Evolutionary conservation across 2,888 invertebrate species (phyloP).

Genomic region (Griposia aprilina): DNA sequence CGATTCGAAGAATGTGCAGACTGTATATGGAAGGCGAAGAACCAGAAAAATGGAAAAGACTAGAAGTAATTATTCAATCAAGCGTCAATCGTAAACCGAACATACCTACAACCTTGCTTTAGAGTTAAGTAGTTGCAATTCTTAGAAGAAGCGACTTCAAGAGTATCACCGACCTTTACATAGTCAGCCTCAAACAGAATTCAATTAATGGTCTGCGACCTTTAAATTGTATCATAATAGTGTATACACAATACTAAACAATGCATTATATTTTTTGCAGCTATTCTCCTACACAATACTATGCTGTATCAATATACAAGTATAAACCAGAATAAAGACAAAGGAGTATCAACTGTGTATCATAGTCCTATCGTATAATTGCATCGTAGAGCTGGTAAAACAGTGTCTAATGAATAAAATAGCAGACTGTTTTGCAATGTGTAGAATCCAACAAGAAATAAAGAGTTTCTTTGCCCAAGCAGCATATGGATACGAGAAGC

Average conservation of each 20-base stretch:
- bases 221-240: neutral
- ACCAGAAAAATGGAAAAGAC: neutral
- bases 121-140: neutral
- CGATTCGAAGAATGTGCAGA: neutral
- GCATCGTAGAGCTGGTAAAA: neutral
- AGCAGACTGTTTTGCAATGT: neutral
- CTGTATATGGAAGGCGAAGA: neutral
- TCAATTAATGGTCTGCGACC: neutral
- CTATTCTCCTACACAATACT: constrained; percentile 26
- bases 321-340: constrained; percentile 14
- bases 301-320: constrained; percentile 20
- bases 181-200: neutral
- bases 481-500: neutral
- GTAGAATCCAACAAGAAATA: neutral
- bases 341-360: neutral
- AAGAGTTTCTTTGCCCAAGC: neutral
- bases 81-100: neutral
- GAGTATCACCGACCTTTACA: neutral
- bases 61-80: neutral
- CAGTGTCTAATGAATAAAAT: neutral
- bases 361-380: neutral
- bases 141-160: too few species aligned
- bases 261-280: neutral
- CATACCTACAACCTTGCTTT: neutral
- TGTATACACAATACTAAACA: constrained; percentile 5